phyloP scores from a whole-genome alignment of 30 jellyfish, hydroid and myxozoan species.

The Cassiopea xamachana region DNA sequence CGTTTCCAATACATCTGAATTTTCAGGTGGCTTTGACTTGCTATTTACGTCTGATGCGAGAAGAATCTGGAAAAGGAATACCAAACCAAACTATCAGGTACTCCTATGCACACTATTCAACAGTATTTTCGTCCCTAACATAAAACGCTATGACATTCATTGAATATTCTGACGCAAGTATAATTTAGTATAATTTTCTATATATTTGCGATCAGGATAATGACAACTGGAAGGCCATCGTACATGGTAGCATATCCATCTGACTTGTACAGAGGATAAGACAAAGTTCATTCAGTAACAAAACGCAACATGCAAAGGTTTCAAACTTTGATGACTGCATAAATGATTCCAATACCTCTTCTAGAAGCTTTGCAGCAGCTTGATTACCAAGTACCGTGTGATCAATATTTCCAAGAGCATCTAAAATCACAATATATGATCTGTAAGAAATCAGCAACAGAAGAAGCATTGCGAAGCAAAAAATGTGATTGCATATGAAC shows the following conservation, averaged over 20 bases:
- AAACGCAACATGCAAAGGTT: too few relatives aligned
- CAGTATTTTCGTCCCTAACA: background rate
- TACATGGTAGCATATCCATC: too few relatives aligned
- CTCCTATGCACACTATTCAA: too few relatives aligned
- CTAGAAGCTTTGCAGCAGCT: constrained; percentile 90
- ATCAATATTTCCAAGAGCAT: constrained; percentile 79
- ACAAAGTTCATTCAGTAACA: too few relatives aligned
- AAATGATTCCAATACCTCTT: constrained; percentile 72
- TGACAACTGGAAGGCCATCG: too few relatives aligned
- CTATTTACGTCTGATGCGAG: constrained; percentile 9
- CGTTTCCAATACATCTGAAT: background rate
- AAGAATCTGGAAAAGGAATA: constrained; percentile 1
- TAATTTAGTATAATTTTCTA: too few relatives aligned
- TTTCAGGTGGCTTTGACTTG: constrained; percentile 6
- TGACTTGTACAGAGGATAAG: too few relatives aligned
- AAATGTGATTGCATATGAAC: background rate
- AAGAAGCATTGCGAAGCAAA: background rate
- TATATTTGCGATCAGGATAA: too few relatives aligned
- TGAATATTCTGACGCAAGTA: too few relatives aligned
- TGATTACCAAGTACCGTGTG: constrained; percentile 87
- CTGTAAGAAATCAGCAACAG: background rate
- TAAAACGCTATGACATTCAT: too few relatives aligned
- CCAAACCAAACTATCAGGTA: background rate
- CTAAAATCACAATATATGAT: constrained; percentile 15
- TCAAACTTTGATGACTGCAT: background rate